These are phyloP conservation scores for Propithecus coquereli DNA, from an alignment of 2,113 vertebrate genomes.

Conservation along the genomic window DNA sequence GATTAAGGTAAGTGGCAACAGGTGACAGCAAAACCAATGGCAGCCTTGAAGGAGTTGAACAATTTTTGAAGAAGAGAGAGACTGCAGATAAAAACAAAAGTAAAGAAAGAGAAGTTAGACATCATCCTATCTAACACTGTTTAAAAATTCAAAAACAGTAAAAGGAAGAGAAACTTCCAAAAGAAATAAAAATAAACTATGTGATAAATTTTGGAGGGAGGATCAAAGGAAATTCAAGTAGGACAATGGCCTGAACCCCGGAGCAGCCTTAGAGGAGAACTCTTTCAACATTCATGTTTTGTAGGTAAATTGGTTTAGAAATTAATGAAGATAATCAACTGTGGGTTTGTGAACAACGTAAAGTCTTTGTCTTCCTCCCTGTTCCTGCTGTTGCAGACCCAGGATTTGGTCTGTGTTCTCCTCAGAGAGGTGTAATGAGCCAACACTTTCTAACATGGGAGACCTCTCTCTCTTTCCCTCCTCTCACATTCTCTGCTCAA, in stretches of 20 bases:
- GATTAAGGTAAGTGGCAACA: not conserved
- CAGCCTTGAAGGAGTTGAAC: not conserved
- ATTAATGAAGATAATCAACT: not conserved
- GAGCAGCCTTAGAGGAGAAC: not conserved
- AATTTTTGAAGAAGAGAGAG: not conserved
- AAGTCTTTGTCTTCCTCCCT: not conserved
- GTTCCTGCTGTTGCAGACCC: not conserved
- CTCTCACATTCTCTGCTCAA: fast-evolving
- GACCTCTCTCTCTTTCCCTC: not conserved
- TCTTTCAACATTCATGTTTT: not conserved
- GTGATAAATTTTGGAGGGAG: not conserved
- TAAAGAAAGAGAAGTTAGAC: not conserved
- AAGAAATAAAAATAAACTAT: not conserved
- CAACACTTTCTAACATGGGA: not conserved
- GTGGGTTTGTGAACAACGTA: not conserved
- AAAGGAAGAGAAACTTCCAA: not conserved
- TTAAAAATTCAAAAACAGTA: not conserved
- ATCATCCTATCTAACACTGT: not conserved
- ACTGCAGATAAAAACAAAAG: not conserved
- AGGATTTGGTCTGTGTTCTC: not conserved
- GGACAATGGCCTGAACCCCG: not conserved
- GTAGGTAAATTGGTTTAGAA: not conserved
- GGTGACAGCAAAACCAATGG: not conserved
- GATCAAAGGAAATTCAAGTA: not conserved
- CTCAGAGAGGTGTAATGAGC: not conserved